Percentiles rank a stretch among this genome's conserved stretches.
phyloP scores from a whole-genome alignment of 2,797 vertebrate genomes.

The Peromyscus melanophrys region DNA sequence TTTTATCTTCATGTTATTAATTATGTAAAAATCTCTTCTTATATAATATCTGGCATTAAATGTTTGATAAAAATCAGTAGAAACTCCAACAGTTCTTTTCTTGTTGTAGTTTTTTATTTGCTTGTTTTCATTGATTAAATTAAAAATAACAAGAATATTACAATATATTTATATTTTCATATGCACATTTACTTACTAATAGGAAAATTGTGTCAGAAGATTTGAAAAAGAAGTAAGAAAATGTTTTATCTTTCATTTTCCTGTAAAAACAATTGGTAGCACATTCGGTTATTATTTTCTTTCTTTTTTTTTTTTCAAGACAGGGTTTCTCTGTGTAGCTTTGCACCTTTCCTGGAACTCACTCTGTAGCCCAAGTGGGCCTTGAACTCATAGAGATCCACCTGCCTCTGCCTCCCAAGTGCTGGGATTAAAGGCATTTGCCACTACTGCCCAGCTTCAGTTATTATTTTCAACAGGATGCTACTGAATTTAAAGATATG shows the following conservation, averaged over 20 bases:
- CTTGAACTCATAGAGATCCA: too few relatives aligned
- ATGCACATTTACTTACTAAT: neutral
- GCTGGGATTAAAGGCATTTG: too few relatives aligned
- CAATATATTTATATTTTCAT: constrained; percentile 27
- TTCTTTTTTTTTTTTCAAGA: too few relatives aligned
- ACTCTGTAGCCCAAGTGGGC: too few relatives aligned
- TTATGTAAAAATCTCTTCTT: neutral
- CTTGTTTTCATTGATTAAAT: constrained; percentile 40
- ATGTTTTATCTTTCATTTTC: constrained; percentile 7
- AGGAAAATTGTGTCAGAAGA: constrained; percentile 2
- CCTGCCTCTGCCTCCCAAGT: too few relatives aligned
- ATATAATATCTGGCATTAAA: neutral
- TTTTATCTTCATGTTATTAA: constrained; percentile 30
- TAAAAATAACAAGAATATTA: constrained; percentile 1
- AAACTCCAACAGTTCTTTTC: neutral
- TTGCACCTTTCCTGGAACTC: too few relatives aligned
- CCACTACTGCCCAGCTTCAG: neutral
- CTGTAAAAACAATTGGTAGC: constrained; percentile 26
- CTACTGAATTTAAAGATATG: neutral
- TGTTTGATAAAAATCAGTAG: neutral
- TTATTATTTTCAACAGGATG: neutral
- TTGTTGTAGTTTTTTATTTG: constrained; percentile 25
- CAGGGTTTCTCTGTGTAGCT: too few relatives aligned
- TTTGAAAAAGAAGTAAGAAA: constrained; percentile 2
- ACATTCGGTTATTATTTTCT: neutral